phyloP scores from a whole-genome alignment of 2,888 invertebrate species.

The Cataglyphis altisquamis region DNA sequence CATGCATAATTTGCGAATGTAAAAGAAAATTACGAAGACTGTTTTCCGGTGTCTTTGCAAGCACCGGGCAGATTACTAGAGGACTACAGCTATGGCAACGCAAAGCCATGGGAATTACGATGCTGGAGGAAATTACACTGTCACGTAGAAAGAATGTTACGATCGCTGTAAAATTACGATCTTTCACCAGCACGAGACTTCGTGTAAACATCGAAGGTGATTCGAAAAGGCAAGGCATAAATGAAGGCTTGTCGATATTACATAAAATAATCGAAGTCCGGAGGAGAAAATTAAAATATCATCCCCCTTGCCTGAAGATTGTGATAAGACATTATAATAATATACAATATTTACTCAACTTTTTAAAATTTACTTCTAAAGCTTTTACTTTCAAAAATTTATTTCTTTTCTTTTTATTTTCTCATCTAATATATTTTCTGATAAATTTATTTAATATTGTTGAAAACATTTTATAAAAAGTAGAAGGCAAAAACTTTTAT shows the following conservation, averaged over 20 bases:
- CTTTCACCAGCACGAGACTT: constrained; percentile 16
- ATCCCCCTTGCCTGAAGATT: neutral
- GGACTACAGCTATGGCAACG: neutral
- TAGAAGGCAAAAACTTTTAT: neutral
- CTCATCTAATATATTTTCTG: neutral
- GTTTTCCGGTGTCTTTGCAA: neutral
- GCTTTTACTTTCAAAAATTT: neutral
- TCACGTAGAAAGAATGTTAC: constrained; percentile 44
- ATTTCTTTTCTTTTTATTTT: neutral
- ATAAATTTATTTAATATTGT: constrained; percentile 15
- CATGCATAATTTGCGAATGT: constrained; percentile 4
- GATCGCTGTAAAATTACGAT: constrained; percentile 34
- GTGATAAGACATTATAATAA: neutral
- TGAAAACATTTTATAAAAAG: neutral
- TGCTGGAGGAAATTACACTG: constrained; percentile 41
- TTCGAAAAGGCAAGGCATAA: constrained; percentile 6
- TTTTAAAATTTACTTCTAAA: neutral
- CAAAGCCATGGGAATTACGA: constrained; percentile 38
- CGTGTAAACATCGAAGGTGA: constrained; percentile 22
- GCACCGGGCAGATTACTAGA: constrained; percentile 14
- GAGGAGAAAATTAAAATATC: neutral
- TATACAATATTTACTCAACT: neutral
- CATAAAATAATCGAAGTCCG: neutral
- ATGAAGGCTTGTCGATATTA: neutral
- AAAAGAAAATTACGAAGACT: constrained; percentile 31